Base-by-base conservation (phyloP, 2,113 vertebrate genomes). In the Apus apus region DNA sequence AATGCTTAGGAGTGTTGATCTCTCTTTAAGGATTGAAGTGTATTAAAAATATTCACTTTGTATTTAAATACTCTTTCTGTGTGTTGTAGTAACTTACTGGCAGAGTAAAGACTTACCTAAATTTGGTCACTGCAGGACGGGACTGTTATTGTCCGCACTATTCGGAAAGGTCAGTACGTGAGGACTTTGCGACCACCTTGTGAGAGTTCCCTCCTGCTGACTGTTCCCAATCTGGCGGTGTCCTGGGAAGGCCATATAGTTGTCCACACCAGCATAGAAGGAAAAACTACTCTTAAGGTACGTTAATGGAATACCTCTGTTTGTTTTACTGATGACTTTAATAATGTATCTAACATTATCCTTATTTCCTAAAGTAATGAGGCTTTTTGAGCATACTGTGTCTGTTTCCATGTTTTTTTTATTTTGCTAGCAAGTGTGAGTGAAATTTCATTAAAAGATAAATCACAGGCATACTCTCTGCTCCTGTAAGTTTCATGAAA, bases 191-290 rank as follows among this genome's bases (percentile, higher is more conserved):
- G 98, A 5, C 99, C 99, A 0, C 99, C 99, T 5, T 99, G 98
- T 87, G 99, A 99, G 92, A 99, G 99, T 95, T 98, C 98, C 11
- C 98, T 99, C 72, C 98, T 98, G 21, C 96, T 98, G 62, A 98
- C 98, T 53, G 97, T 99, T 97, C 98, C 98, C 48, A 99, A 98
- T 82, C 97, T 99, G 96, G 98, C 99, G 46, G 82, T 99, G 85
- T 99, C 99, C 70, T 99, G 98, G 98, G 99, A 99, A 98, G 99
- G 99, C 76, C 99, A 99, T 94, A 97, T 99, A 79, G 98, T 99
- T 56, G 97, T 99, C 58, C 98, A 99, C 94, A 99, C 99, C 90
- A 99, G 98, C 66, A 85, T 98, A 74, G 99, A 99, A 97, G 99
- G 98, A 95, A 99, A 99, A 87, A 98, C 99, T 40, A 98, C 98